Percentiles rank a stretch among this genome's conserved stretches.
Conservation (phyloP, 2,888 invertebrate genomes). For the Patella caerulea region DNA sequence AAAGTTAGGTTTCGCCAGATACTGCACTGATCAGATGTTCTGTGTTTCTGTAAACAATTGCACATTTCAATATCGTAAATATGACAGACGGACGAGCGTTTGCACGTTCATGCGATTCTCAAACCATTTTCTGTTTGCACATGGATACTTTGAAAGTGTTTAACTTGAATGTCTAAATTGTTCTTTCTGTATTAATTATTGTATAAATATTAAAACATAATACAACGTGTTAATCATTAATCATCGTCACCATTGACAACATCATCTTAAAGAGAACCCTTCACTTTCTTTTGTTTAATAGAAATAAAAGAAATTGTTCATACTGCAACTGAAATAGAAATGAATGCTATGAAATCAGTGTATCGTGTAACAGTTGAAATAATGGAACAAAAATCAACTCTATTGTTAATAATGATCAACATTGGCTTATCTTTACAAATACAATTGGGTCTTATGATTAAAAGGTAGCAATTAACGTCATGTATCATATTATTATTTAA, state of each 20-base stretch:
- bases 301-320: too few relatives aligned
- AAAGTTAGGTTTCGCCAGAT: not conserved
- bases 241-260: not conserved
- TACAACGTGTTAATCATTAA: conserved; percentile 4
- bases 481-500: too few relatives aligned
- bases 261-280: too few relatives aligned
- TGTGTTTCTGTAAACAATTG: conserved; percentile 8
- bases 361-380: too few relatives aligned
- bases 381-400: too few relatives aligned
- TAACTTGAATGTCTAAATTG: not conserved
- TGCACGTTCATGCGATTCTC: not conserved
- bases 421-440: too few relatives aligned
- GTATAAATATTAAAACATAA: conserved; percentile 4
- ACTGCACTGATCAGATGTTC: not conserved
- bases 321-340: too few relatives aligned
- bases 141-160: conserved; percentile 7
- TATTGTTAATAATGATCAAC: too few relatives aligned
- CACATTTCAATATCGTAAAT: conserved; percentile 3
- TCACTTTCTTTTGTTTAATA: too few relatives aligned
- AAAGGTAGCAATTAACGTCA: too few relatives aligned
- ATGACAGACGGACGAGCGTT: conserved; percentile 9
- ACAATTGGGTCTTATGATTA: too few relatives aligned
- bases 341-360: too few relatives aligned
- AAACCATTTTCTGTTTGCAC: not conserved
- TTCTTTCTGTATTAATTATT: not conserved